A percentile compares a stretch with the other conserved stretches of the same genome.
Evolutionary conservation across 1,140 invertebrate species (phyloP).

Genomic region (Brachionus sp.): DNA sequence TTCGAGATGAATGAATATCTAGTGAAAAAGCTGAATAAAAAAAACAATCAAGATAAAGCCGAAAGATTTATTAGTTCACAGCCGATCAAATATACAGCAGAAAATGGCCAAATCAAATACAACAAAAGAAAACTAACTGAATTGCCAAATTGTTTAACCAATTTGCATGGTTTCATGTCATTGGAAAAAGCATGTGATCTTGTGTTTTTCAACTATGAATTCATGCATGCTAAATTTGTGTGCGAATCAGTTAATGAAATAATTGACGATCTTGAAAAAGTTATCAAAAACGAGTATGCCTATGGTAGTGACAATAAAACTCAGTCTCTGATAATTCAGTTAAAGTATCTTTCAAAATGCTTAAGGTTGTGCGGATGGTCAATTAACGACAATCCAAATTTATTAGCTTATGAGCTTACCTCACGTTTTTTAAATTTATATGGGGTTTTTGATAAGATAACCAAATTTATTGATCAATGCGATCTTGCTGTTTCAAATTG

Average conservation of each 20-base stretch:
- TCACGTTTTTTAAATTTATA: slow-evolving; percentile 55
- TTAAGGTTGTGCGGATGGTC: neutral
- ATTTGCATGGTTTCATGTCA: neutral
- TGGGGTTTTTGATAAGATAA: slow-evolving; percentile 51
- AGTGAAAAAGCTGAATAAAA: neutral
- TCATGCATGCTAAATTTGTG: slow-evolving; percentile 35
- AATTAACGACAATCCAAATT: slow-evolving; percentile 1
- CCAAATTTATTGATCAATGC: slow-evolving; percentile 53
- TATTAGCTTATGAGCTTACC: slow-evolving; percentile 51
- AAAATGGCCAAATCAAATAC: neutral
- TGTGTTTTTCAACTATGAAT: slow-evolving; percentile 35
- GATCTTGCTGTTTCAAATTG: slow-evolving; percentile 53
- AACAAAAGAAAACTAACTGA: slow-evolving; percentile 45
- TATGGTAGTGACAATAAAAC: neutral
- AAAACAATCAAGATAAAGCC: neutral
- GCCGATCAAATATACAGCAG: neutral
- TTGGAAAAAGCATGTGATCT: slow-evolving; percentile 20
- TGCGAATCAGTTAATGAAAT: slow-evolving; percentile 35
- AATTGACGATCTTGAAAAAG: slow-evolving; percentile 9
- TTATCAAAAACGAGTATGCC: neutral
- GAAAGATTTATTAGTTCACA: neutral
- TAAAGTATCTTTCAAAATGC: neutral
- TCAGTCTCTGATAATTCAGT: neutral
- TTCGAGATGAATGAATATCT: slow-evolving; percentile 20
- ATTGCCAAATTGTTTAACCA: slow-evolving; percentile 18